Conservation (phyloP, 2,113 vertebrate species). For the Lethenteron reissneri region DNA sequence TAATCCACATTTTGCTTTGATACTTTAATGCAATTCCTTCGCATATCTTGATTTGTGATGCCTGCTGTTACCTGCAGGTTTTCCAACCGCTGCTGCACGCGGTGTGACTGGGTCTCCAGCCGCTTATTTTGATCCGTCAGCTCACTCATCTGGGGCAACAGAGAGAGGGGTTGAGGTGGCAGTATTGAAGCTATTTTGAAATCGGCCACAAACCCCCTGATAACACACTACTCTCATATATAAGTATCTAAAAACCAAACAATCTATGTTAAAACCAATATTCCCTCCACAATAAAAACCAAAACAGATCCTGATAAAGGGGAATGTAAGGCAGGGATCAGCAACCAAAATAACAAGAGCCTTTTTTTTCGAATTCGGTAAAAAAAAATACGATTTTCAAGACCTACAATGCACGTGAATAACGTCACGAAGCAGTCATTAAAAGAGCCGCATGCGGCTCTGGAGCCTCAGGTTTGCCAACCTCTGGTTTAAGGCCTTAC, state of each 20-base stretch:
- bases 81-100: slow-evolving; percentile 47
- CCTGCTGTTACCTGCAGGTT: slow-evolving; percentile 44
- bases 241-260: too few species aligned
- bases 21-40: not conserved
- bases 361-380: too few species aligned
- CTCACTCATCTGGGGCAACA: slow-evolving; percentile 33
- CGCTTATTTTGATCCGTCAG: slow-evolving; percentile 40
- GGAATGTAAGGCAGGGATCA: not conserved
- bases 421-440: too few species aligned
- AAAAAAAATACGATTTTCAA: too few species aligned
- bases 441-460: too few species aligned
- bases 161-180: not conserved
- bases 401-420: too few species aligned
- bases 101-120: slow-evolving; percentile 39
- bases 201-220: not conserved
- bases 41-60: not conserved
- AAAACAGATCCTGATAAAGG: not conserved
- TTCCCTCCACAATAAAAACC: not conserved
- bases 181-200: not conserved
- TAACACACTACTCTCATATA: not conserved
- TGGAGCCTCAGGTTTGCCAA: too few species aligned
- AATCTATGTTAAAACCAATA: too few species aligned
- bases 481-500: too few species aligned
- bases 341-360: too few species aligned
- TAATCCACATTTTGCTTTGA: not conserved